Evolutionary conservation across 1,140 invertebrate genomes (phyloP).

Genomic region (Rhopalosiphum padi): DNA sequence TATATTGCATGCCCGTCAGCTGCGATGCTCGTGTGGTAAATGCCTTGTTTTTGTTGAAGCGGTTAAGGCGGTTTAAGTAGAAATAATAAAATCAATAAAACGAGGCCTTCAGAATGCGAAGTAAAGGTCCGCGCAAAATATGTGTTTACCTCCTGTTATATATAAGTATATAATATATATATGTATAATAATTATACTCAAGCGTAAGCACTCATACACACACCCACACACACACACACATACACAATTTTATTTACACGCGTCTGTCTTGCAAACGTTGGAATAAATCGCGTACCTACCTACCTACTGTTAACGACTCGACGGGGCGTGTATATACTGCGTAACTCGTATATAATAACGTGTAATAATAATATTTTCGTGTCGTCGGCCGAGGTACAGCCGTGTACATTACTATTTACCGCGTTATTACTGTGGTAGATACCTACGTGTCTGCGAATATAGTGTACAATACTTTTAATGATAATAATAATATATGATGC

Average conservation of each 20-base stretch:
- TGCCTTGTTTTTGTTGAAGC: conserved; percentile 4
- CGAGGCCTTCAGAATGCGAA: neutral
- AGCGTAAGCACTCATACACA: neutral
- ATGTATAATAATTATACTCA: neutral
- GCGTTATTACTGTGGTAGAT: too few relatives aligned
- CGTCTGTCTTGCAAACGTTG: neutral
- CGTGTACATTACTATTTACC: too few relatives aligned
- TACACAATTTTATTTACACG: neutral
- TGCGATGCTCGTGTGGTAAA: neutral
- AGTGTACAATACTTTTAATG: too few relatives aligned
- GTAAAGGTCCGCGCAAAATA: neutral
- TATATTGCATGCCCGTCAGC: neutral
- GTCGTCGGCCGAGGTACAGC: neutral
- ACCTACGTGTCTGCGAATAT: too few relatives aligned
- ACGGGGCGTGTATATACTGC: neutral
- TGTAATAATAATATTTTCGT: neutral
- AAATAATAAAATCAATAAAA: conserved; percentile 43
- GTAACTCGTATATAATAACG: neutral
- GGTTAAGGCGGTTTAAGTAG: conserved; percentile 24
- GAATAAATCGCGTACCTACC: neutral
- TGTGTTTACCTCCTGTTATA: neutral
- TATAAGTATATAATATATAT: neutral
- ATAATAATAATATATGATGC: too few relatives aligned
- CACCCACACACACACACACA: too few relatives aligned
- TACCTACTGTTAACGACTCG: too few relatives aligned